Conservation (phyloP, 2,888 invertebrate species). For the Orthosia incerta region DNA sequence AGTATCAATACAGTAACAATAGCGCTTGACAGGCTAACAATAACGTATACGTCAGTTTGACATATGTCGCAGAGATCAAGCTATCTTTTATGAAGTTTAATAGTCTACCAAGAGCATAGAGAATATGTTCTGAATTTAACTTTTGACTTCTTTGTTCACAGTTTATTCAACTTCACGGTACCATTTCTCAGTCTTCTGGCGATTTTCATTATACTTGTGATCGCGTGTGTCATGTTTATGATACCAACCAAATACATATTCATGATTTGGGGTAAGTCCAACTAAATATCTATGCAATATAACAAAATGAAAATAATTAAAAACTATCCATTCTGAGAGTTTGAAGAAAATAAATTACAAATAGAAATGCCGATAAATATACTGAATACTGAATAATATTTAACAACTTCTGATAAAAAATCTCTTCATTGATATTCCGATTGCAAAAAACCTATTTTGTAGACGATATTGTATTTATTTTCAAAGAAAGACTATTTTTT, state of each 20-base stretch:
- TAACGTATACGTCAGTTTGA: too few species aligned
- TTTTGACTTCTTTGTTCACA: constrained; percentile 85
- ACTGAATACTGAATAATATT: neutral
- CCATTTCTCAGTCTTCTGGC: constrained; percentile 98
- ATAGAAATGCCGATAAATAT: neutral
- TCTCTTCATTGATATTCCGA: constrained; percentile 2
- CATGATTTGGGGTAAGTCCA: constrained; percentile 95
- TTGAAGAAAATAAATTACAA: neutral
- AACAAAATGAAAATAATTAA: neutral
- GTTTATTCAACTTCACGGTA: constrained; percentile 98
- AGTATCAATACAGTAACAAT: too few species aligned
- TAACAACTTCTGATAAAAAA: neutral
- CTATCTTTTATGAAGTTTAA: too few species aligned
- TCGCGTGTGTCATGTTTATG: constrained; percentile 94
- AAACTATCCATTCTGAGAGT: neutral
- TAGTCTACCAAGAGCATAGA: neutral
- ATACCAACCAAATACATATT: constrained; percentile 97
- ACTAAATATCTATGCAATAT: neutral
- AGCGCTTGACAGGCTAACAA: too few species aligned
- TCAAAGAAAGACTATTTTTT: neutral
- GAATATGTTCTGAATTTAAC: neutral
- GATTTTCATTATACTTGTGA: constrained; percentile 93
- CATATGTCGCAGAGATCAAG: too few species aligned
- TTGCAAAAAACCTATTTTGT: constrained; percentile 6
- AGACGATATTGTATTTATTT: constrained; percentile 1